Base-by-base conservation (phyloP, 2,888 invertebrate species). In the Diarsia mendica region DNA sequence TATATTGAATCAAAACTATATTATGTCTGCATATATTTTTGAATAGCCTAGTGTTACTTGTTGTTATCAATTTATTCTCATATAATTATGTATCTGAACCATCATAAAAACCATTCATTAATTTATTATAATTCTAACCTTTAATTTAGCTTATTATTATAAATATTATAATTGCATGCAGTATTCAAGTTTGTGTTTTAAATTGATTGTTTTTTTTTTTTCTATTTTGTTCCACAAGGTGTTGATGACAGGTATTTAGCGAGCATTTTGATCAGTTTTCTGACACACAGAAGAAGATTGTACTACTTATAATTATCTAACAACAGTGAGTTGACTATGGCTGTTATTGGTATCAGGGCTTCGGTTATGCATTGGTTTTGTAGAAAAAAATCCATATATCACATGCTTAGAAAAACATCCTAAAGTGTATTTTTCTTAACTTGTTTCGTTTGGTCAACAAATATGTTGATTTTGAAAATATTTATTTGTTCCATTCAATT, bases 171-270 rank as follows among this genome's bases (percentile, higher is more conserved):
- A 44, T 23, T 72, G 61, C 71, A 72, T 71, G 73, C 58, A 73
- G 49, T 67, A 64, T 55, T 33, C 6, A 68, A 60, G 63, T 75
- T 67, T 68, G 76, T 84, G 79, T 80, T 80, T 77, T 39, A 53
- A 58, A 74, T 77, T 67, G 46, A 53, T 75, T 84, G 84, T 80
- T 83, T 77, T 66, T 82, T 66, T 82, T 83, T 67, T 69, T 83
- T 78, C 87, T 89, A 90, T 91, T 91, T 91, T 92, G 89, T 90
- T 89, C 86, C 87, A 79, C 91, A 90, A 92, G 91, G 88, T 86
- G 82, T 92, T 92, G 89, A 91, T 90, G 89, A 91, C 93, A 92
- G 90, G 89, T 89, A 83, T 89, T 88, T 91, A 88, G 83, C 89
- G 82, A 89, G 88, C 88, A 85, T 87, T 88, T 87, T 86, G 89